These are phyloP conservation scores for Ianthella basta DNA, from an alignment of 37 sponge, comb jelly and placozoan genomes.

Conservation along the genomic window DNA sequence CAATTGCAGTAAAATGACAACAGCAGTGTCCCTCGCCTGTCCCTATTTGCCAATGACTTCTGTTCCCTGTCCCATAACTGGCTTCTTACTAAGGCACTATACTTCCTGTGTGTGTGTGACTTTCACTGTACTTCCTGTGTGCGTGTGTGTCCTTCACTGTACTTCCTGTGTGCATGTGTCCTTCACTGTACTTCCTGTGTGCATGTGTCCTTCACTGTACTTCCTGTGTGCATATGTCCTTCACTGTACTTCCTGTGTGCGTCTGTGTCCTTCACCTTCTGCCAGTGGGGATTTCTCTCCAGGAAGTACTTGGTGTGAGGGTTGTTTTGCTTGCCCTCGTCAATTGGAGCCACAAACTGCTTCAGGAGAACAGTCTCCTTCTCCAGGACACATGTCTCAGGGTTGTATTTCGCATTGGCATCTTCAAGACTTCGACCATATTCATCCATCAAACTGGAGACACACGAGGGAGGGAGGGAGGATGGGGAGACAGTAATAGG, in stretches of 20 bases:
- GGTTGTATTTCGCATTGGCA: conserved; percentile 42
- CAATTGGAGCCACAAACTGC: conserved; percentile 42
- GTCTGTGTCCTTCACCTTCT: conserved; percentile 8
- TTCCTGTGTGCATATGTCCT: neutral
- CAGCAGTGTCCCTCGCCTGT: too few relatives aligned
- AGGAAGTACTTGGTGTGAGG: conserved; percentile 74
- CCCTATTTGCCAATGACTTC: too few relatives aligned
- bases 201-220: neutral
- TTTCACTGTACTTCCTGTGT: too few relatives aligned
- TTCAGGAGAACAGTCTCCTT: conserved; percentile 41
- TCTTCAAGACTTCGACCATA: conserved; percentile 34
- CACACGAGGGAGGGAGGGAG: neutral
- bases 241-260: neutral
- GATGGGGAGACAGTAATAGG: too few relatives aligned
- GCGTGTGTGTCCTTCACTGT: neutral
- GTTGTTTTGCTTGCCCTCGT: conserved; percentile 37
- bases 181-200: neutral
- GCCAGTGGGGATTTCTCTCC: conserved; percentile 68
- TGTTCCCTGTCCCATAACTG: too few relatives aligned
- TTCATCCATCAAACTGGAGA: conserved; percentile 41
- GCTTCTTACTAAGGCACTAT: too few relatives aligned
- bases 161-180: neutral
- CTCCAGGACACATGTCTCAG: conserved; percentile 54
- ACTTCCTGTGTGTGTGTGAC: too few relatives aligned
- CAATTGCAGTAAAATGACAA: too few relatives aligned